Evolutionary conservation across 1,140 invertebrate species (phyloP).

Genomic region (Drosophila cardini): DNA sequence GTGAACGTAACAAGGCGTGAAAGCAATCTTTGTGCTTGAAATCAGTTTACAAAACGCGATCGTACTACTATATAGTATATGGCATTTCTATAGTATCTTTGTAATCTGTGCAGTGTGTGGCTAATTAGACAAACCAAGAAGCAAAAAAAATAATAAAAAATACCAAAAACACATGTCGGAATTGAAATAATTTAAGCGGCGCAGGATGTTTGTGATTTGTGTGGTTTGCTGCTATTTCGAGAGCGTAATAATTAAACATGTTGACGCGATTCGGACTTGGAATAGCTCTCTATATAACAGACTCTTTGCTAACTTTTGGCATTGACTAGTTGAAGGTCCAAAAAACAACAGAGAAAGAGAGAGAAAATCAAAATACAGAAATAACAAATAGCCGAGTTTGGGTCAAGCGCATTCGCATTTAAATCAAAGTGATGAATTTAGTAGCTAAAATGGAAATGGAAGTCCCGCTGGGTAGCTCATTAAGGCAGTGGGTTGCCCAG

Average conservation of each 20-base stretch:
- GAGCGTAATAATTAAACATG: slow-evolving; percentile 74
- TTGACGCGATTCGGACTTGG: slow-evolving; percentile 16
- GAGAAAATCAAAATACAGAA: slow-evolving; percentile 1
- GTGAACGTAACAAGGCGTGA: slow-evolving; percentile 11
- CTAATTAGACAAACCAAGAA: slow-evolving; percentile 58
- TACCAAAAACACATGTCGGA: slow-evolving; percentile 27
- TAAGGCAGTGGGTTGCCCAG: slow-evolving; percentile 50
- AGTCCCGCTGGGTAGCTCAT: slow-evolving; percentile 61
- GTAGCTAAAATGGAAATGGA: slow-evolving; percentile 59
- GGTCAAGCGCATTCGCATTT: slow-evolving; percentile 80
- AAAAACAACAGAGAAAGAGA: slow-evolving; percentile 2
- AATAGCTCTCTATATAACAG: slow-evolving; percentile 14
- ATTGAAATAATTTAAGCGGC: slow-evolving; percentile 43
- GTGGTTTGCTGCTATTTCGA: slow-evolving; percentile 15
- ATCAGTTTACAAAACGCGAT: background rate
- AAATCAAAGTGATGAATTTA: slow-evolving; percentile 59
- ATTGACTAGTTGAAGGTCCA: slow-evolving; percentile 34
- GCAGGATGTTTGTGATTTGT: slow-evolving; percentile 77
- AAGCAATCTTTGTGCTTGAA: background rate
- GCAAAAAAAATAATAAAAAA: too few relatives aligned
- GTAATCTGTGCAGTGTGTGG: slow-evolving; percentile 4
- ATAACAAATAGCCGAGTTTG: slow-evolving; percentile 50
- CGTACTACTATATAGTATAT: background rate
- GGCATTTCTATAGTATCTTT: background rate
- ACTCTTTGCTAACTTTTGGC: slow-evolving; percentile 10